phyloP scores from a whole-genome alignment of 2,113 vertebrate species.

The Marmota flaviventris region DNA sequence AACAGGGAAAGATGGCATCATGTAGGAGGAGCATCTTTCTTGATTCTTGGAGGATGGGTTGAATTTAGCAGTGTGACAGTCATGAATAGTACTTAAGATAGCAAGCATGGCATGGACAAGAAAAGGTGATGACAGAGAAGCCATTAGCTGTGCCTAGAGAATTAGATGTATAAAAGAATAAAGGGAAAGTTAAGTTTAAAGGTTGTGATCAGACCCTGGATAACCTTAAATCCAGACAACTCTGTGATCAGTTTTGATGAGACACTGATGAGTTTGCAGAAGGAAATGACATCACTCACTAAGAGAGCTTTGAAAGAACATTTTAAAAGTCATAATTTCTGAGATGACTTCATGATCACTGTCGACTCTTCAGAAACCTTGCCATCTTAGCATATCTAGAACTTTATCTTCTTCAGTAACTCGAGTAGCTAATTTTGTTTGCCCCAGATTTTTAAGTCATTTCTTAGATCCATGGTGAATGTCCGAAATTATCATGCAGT shows the following conservation, averaged over 20 bases:
- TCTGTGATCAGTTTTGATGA: neutral
- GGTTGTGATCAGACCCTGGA: neutral
- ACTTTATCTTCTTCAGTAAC: neutral
- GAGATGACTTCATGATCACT: neutral
- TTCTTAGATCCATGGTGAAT: neutral
- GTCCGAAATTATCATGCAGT: neutral
- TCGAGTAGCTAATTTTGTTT: conserved; percentile 2
- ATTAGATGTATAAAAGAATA: neutral
- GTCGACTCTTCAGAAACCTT: neutral
- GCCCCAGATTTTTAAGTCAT: neutral
- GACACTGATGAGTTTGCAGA: neutral
- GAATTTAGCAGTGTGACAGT: neutral
- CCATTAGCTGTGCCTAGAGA: neutral
- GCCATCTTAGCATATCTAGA: neutral
- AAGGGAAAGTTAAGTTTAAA: neutral
- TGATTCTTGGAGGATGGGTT: neutral
- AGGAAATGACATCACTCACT: neutral
- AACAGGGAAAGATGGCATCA: neutral
- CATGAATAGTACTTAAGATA: neutral
- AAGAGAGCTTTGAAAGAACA: neutral
- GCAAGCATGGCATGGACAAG: neutral
- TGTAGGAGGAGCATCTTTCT: neutral
- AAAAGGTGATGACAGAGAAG: neutral
- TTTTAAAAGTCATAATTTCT: neutral
- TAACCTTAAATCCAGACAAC: neutral